Base-by-base conservation (phyloP, 2,888 invertebrate species). In the Rhynchonema sp. region DNA sequence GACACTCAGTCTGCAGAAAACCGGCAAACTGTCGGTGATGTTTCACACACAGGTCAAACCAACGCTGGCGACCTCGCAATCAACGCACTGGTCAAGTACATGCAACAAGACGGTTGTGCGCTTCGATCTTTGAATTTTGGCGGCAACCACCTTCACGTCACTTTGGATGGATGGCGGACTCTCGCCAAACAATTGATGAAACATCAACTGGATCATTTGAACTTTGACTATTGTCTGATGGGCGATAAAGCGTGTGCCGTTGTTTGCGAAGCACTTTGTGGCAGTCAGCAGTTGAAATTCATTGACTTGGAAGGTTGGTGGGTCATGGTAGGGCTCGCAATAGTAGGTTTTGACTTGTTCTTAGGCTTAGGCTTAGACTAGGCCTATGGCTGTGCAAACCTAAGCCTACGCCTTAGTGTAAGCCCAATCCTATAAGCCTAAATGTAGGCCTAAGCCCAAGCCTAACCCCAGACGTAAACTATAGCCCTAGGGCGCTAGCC, bases 401-500 rank as follows among this genome's bases (percentile, higher is more conserved):
- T 38, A 17, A 38, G 38, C 38, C 38, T 38, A 38, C 6, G 38
- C 38, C 38, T 38, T 13, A 38, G 38, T 17, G 9, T 38, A 38
- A 38, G 17, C 38, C 17, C 17, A 38, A 38, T 38, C 38, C 38
- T 38, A 38, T 38, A 38, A 38, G 38, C 38, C 38, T 38, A 38
- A 38, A 17, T 17, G 38, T 38, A 38, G 17, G 38, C 38, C 38
- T 38, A 38, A 38, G 38, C 38, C 38, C 17, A 38, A 38, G 38
- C 38, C 38, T 38, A 38, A 38, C 9, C 38, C 38, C 17, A 38
- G 17, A 17, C 38, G 9, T 38, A 38, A 23, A 60, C 26, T 22
- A 38, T 1, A 27, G 13, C 71, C 79, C 77, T 62, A 81, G 80
- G n/a, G n/a, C n/a, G n/a, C n/a, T n/a, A n/a, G n/a, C n/a, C n/a